Base-by-base conservation (phyloP, 2,113 vertebrate species). In the Scomber scombrus region DNA sequence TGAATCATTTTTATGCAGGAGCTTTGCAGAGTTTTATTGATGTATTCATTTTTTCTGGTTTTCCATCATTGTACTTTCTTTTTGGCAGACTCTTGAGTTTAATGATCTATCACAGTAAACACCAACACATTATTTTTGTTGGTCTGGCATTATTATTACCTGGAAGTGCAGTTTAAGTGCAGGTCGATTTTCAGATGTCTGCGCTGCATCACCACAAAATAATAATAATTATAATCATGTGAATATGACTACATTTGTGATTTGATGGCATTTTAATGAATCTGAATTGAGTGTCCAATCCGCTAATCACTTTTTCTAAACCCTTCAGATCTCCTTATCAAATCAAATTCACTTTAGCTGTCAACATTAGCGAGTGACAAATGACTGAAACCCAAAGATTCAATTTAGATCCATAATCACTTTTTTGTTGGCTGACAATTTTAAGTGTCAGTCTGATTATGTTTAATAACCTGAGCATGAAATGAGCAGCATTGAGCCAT, bases 41-140 rank as follows among this genome's bases (percentile, higher is more conserved):
- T 71, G 31, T 11, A 64, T 82, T 64, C 75, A 71, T 40, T 40
- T 40, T 40, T 77, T 81, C 19, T 26, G 9, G 34, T 65, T 6
- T 14, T 46, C 19, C 34, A 40, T 3, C 34, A 18, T 29, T 62
- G 11, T 14, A n/a, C 23, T 26, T 26, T 26, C 23, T 26, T 45
- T 56, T 61, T 61, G 60, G 34, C 49, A 52, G 13, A 43, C 56
- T 47, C 5, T 18, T 57, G 71, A 58, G 43, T 55, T 45, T 61
- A 52, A 6, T 57, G 78, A 75, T 85, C 61, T 21, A 54, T 85
- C 67, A 60, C 26, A 8, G 9, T 46, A 51, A 71, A 13, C 61
- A 58, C 9, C 0, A 11, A 16, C 63, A 12, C 31, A 67, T 57
- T 45, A 15, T 46, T 49, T 72, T n/a, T 56, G 26, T 55, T 5